phyloP scores from a whole-genome alignment of 2,888 invertebrate species.

The Heliconius cydno region DNA sequence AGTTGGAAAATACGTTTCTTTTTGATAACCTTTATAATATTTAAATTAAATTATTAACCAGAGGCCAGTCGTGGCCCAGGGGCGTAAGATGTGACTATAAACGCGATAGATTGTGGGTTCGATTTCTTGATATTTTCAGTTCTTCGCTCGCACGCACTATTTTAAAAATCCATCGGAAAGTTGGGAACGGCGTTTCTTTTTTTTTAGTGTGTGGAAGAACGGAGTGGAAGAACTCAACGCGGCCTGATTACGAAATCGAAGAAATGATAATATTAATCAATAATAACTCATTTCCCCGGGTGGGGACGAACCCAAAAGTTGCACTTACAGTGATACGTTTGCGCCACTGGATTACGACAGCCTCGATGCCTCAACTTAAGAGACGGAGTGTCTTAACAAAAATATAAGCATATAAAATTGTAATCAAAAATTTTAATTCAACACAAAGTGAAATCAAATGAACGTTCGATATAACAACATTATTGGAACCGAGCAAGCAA shows the following conservation, averaged over 20 bases:
- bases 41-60: no score
- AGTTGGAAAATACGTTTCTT: not conserved
- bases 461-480: slow-evolving; percentile 17
- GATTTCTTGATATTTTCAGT: no score
- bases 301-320: not conserved
- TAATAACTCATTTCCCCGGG: not conserved
- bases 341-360: no score
- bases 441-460: slow-evolving; percentile 10
- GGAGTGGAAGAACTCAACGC: no score
- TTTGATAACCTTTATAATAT: not conserved
- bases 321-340: not conserved
- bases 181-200: not conserved
- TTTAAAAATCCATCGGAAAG: no score
- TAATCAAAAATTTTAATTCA: slow-evolving; percentile 1
- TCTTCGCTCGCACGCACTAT: no score
- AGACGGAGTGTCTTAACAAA: not conserved
- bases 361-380: not conserved
- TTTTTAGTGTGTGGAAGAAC: not conserved
- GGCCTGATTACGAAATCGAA: not conserved
- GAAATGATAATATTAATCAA: not conserved
- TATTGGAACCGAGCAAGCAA: slow-evolving; percentile 25
- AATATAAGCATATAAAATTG: not conserved
- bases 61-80: no score
- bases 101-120: no score
- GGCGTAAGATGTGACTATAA: no score